A percentile compares a stretch with the other conserved stretches of the same genome.
These are phyloP conservation scores for Drosophila sordidula DNA, from an alignment of 2,888 invertebrate species.

Conservation along the genomic window DNA sequence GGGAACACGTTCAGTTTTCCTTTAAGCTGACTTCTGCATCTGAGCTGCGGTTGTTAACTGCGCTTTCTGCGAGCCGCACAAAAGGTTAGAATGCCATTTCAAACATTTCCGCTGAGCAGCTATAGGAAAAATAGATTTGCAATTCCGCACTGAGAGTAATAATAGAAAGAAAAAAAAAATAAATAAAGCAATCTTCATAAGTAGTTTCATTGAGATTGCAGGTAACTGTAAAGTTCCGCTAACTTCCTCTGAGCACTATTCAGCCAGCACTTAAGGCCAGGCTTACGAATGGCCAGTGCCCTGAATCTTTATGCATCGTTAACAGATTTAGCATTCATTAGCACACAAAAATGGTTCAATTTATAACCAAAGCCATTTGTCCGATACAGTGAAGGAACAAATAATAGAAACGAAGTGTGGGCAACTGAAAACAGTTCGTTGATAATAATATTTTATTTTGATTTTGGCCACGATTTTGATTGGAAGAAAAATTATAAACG, in stretches of 20 bases:
- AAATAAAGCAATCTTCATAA: constrained; percentile 48
- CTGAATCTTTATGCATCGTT: constrained; percentile 1
- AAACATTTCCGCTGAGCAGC: constrained; percentile 56
- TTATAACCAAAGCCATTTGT: not conserved
- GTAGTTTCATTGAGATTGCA: constrained; percentile 30
- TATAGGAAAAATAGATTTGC: constrained; percentile 32
- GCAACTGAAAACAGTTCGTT: too few relatives aligned
- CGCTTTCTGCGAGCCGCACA: constrained; percentile 7
- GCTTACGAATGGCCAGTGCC: not conserved
- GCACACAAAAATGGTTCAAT: not conserved
- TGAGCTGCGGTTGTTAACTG: constrained; percentile 11
- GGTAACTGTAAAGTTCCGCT: constrained; percentile 42
- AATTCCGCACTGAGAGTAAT: constrained; percentile 41
- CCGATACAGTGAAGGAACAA: not conserved
- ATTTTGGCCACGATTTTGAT: too few relatives aligned
- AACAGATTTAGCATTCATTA: not conserved
- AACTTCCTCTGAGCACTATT: constrained; percentile 22
- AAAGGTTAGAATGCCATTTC: constrained; percentile 40
- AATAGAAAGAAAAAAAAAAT: not conserved
- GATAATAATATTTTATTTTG: too few relatives aligned
- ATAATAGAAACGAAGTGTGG: too few relatives aligned
- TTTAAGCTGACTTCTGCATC: not conserved
- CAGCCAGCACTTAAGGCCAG: not conserved
- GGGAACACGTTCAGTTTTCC: not conserved
- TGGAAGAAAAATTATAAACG: too few relatives aligned